Evolutionary conservation across 1,140 invertebrate genomes (phyloP), one percentile per base, ranked within the genome.

Genomic region (Cryptotermes secundus): DNA sequence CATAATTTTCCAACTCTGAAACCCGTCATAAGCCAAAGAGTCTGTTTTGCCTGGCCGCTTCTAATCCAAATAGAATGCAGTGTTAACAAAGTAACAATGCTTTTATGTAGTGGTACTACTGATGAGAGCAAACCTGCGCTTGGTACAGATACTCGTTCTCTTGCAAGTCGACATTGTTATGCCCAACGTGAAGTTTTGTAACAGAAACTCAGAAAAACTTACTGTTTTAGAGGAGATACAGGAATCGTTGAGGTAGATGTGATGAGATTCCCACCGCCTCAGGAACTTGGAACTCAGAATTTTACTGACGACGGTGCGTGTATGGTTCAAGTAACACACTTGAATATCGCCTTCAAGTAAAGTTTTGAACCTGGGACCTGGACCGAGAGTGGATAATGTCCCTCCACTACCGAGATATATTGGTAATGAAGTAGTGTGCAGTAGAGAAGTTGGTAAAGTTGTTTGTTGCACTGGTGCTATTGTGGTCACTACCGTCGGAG

Each of bases 261-360:
- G 93, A 88, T 96, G 95, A 65, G 92, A 94, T 89, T 96, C 96
- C 95, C 95, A 96, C 85, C 95, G 89, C 79, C 96, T 89, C 9
- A 96, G 90, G 87, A 96, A 96, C 88, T 95, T 95, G 53, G 95
- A 95, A 82, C 94, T 95, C 84, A 96, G 90, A 84, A 97, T 95
- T 90, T 97, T 97, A 88, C 93, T 95, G 83, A 96, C 94, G 72
- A 96, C 93, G 72, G 95, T 96, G 84, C 94, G 91, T 0, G 94
- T 94, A 87, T 96, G 95, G 87, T 96, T 95, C 80, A 96, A 90
- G 86, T 94, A 93, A 91, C 96, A 96, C 49, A 96, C 92, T 88
- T 95, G 93, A 34, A 96, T 92, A 83, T 95, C 94, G 1, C 95
- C 95, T 85, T 96, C 95, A 24, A 92, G 91, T 42, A 96, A 92